Evolutionary conservation across 2,888 invertebrate species (phyloP).

Genomic region (Mesodorylaimus sp.): DNA sequence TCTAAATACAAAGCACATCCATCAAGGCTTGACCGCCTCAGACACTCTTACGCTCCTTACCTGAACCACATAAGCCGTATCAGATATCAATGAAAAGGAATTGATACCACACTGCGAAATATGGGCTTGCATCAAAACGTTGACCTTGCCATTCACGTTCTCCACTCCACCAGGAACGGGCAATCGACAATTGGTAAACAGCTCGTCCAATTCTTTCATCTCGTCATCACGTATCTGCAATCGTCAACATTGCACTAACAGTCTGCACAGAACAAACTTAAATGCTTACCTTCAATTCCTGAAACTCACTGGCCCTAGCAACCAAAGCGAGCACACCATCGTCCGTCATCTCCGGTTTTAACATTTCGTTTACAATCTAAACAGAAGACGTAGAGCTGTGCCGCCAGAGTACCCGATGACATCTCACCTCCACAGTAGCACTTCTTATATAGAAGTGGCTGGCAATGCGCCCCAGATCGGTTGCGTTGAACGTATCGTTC

Average conservation of each 20-base stretch:
- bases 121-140: slow-evolving; percentile 73
- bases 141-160: slow-evolving; percentile 80
- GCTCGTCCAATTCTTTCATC: slow-evolving; percentile 62
- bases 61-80: slow-evolving; percentile 70
- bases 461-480: slow-evolving; percentile 79
- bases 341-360: slow-evolving; percentile 40
- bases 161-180: slow-evolving; percentile 63
- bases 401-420: neutral
- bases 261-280: slow-evolving; percentile 10
- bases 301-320: slow-evolving; percentile 77
- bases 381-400: slow-evolving; percentile 5
- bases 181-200: slow-evolving; percentile 56
- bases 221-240: slow-evolving; percentile 76
- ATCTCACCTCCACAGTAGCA: slow-evolving; percentile 58
- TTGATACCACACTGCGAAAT: slow-evolving; percentile 61
- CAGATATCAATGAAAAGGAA: slow-evolving; percentile 66
- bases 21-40: neutral
- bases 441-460: slow-evolving; percentile 94
- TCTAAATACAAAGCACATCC: slow-evolving; percentile 40
- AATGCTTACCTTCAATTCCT: slow-evolving; percentile 59
- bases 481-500: slow-evolving; percentile 27
- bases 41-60: slow-evolving; percentile 33
- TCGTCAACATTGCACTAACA: too few relatives aligned
- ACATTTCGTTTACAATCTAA: slow-evolving; percentile 58
- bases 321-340: slow-evolving; percentile 53